Evolutionary conservation across 2,113 vertebrate genomes (phyloP).

Genomic region (Stictonetta naevosa): DNA sequence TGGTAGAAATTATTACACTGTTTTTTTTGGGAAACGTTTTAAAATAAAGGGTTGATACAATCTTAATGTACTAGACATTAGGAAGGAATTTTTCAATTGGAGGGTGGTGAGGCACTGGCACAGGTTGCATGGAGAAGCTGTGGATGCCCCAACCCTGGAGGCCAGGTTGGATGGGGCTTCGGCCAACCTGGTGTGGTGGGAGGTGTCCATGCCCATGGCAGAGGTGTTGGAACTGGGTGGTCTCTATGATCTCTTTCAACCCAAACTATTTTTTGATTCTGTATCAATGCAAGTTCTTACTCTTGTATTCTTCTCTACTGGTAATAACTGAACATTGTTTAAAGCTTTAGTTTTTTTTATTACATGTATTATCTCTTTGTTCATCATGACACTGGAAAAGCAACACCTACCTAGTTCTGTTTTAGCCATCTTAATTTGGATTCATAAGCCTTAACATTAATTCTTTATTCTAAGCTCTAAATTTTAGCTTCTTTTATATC

Average conservation of each 20-base stretch:
- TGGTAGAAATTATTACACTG: not conserved
- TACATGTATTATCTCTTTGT: not conserved
- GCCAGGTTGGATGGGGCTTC: not conserved
- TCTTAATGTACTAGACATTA: not conserved
- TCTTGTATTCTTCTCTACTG: not conserved
- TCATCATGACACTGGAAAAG: not conserved
- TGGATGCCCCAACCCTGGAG: not conserved
- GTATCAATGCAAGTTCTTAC: not conserved
- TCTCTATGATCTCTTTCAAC: not conserved
- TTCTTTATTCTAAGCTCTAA: not conserved
- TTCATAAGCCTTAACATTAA: not conserved
- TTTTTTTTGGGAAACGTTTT: not conserved
- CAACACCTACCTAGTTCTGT: not conserved
- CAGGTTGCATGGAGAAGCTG: too few species aligned
- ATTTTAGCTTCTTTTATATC: not conserved
- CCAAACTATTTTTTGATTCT: not conserved
- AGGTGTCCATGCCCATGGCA: not conserved
- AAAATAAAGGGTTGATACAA: not conserved
- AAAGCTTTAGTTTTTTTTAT: not conserved
- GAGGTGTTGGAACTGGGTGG: not conserved
- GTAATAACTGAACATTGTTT: not conserved
- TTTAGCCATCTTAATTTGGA: not conserved
- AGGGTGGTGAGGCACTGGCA: not conserved
- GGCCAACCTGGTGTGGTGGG: too few species aligned
- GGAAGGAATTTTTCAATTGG: not conserved